Conservation (phyloP, 2,888 invertebrate genomes). For the Ormyrus rosae region DNA sequence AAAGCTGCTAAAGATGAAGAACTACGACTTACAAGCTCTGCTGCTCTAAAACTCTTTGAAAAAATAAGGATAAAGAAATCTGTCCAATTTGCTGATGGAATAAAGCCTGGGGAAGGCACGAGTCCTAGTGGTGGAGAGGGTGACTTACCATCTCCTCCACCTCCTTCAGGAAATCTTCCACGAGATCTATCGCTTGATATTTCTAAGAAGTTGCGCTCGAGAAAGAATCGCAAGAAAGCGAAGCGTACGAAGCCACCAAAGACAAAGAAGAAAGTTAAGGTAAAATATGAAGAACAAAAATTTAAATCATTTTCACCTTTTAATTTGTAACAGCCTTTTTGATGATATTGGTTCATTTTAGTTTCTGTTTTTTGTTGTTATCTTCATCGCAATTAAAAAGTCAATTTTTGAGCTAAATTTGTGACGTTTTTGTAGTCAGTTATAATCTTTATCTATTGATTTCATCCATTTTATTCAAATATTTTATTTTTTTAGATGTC, state of each 20-base stretch:
- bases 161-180: conserved; percentile 67
- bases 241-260: conserved; percentile 77
- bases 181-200: conserved; percentile 61
- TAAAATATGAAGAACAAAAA: conserved; percentile 58
- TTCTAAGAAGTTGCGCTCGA: conserved; percentile 65
- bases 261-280: conserved; percentile 78
- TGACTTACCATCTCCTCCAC: conserved; percentile 80
- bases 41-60: conserved; percentile 29
- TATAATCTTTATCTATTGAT: too few species aligned
- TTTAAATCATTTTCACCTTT: neutral
- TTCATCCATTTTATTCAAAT: too few species aligned
- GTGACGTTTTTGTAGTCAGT: too few species aligned
- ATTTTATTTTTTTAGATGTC: too few species aligned
- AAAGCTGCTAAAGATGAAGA: conserved; percentile 50
- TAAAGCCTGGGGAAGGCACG: conserved; percentile 80
- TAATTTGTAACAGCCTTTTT: too few species aligned
- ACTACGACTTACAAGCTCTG: neutral
- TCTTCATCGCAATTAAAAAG: neutral
- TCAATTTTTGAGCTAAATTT: neutral
- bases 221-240: conserved; percentile 77
- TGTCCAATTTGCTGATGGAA: conserved; percentile 81
- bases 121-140: conserved; percentile 79
- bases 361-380: too few species aligned
- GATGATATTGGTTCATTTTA: too few species aligned
- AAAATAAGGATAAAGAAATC: conserved; percentile 71